Conservation (phyloP, 1,140 invertebrate species). For the Amyelois transitella region DNA sequence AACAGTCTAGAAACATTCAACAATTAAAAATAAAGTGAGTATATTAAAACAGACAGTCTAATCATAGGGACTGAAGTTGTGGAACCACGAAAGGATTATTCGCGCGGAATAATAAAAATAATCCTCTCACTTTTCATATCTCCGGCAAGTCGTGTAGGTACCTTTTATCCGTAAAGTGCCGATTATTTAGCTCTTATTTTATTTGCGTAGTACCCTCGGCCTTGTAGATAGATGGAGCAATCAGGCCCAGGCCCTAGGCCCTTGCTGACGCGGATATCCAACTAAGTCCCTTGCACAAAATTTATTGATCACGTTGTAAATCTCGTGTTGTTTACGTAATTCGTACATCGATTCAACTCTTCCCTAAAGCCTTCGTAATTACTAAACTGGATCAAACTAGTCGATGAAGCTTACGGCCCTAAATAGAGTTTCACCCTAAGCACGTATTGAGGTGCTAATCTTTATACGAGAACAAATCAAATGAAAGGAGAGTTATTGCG, state of each 20-base stretch:
- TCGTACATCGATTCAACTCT: slow-evolving; percentile 5
- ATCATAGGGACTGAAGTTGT: neutral
- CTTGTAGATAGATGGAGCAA: slow-evolving; percentile 60
- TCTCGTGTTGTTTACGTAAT: slow-evolving; percentile 43
- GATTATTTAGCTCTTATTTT: slow-evolving; percentile 60
- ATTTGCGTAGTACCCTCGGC: slow-evolving; percentile 38
- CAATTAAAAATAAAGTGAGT: neutral
- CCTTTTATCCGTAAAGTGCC: slow-evolving; percentile 21
- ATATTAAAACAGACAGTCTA: neutral
- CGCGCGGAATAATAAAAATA: slow-evolving; percentile 10
- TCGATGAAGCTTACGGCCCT: slow-evolving; percentile 12
- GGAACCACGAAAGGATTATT: neutral
- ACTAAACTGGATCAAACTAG: slow-evolving; percentile 19
- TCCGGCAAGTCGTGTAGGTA: slow-evolving; percentile 18
- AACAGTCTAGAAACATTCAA: too few relatives aligned
- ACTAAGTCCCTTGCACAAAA: slow-evolving; percentile 43
- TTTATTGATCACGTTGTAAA: slow-evolving; percentile 63
- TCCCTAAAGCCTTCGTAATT: slow-evolving; percentile 8
- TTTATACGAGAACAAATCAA: slow-evolving; percentile 27
- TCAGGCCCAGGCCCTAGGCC: slow-evolving; percentile 44
- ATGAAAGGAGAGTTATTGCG: slow-evolving; percentile 34
- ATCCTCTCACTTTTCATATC: slow-evolving; percentile 15
- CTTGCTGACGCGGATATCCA: slow-evolving; percentile 53
- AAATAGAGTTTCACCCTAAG: slow-evolving; percentile 13
- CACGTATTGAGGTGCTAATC: slow-evolving; percentile 21